A percentile compares a stretch with the other conserved stretches of the same genome.
Evolutionary conservation across 2,888 invertebrate genomes (phyloP).

Genomic region (Aphodius granarius): DNA sequence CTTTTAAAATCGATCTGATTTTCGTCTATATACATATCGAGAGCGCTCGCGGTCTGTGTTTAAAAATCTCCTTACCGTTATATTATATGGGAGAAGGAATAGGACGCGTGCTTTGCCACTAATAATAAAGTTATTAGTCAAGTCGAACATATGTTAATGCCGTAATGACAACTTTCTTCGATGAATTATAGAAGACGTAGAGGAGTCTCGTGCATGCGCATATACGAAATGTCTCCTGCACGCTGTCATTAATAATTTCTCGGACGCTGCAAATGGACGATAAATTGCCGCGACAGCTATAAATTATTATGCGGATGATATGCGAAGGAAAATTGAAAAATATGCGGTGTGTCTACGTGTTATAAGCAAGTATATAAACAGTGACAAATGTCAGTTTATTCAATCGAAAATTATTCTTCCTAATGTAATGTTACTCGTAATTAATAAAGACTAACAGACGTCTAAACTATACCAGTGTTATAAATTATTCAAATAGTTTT

Average conservation of each 20-base stretch:
- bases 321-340: not conserved
- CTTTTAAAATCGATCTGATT: constrained; percentile 11
- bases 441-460: too few species aligned
- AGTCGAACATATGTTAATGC: not conserved
- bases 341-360: not conserved
- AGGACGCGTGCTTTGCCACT: not conserved
- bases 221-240: not conserved
- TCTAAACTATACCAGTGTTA: too few species aligned
- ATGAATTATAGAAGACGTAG: not conserved
- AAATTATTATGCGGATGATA: not conserved
- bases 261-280: constrained; percentile 5
- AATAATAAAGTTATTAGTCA: not conserved
- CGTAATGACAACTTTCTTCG: not conserved
- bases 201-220: not conserved
- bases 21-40: not conserved
- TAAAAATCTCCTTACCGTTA: not conserved
- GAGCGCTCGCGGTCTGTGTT: not conserved
- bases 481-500: too few species aligned
- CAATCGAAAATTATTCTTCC: not conserved
- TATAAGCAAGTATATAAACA: not conserved
- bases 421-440: not conserved
- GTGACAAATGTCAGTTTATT: not conserved
- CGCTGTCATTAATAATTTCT: constrained; percentile 11
- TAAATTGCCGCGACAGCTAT: constrained; percentile 7
- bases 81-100: not conserved